Conservation (phyloP, 2,113 vertebrate genomes). For the Nothoprocta pentlandii region DNA sequence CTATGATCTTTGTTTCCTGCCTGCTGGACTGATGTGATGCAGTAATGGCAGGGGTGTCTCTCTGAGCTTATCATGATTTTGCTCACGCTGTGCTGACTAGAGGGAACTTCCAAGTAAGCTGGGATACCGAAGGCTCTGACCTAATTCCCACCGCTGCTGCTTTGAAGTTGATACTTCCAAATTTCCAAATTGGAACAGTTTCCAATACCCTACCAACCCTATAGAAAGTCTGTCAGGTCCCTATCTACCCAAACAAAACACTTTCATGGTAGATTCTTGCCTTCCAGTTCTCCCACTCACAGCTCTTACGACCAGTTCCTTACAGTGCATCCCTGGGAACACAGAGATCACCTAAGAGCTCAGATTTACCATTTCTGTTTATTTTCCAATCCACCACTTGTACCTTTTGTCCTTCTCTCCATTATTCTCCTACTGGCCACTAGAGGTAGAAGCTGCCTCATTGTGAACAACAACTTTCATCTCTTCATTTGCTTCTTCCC, state of each 20-base stretch:
- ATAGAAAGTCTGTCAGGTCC: neutral
- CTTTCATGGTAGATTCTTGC: neutral
- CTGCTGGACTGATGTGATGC: neutral
- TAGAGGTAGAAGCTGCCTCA: neutral
- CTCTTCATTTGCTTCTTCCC: neutral
- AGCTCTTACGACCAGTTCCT: neutral
- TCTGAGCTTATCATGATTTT: neutral
- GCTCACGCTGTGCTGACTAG: neutral
- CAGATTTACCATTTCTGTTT: neutral
- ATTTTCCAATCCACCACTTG: neutral
- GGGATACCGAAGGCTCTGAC: neutral
- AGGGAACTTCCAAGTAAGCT: neutral
- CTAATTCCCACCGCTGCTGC: neutral
- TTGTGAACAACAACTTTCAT: neutral
- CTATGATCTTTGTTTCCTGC: neutral
- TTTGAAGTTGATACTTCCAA: neutral
- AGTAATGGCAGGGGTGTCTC: neutral
- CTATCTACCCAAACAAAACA: neutral
- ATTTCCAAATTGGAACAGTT: neutral
- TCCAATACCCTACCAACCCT: neutral
- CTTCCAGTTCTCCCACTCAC: neutral
- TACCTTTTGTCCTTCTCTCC: neutral
- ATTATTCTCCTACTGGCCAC: neutral
- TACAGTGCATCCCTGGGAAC: neutral
- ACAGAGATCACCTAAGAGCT: neutral